Conservation (phyloP, 2,797 vertebrate genomes). For the Pygocentrus nattereri region DNA sequence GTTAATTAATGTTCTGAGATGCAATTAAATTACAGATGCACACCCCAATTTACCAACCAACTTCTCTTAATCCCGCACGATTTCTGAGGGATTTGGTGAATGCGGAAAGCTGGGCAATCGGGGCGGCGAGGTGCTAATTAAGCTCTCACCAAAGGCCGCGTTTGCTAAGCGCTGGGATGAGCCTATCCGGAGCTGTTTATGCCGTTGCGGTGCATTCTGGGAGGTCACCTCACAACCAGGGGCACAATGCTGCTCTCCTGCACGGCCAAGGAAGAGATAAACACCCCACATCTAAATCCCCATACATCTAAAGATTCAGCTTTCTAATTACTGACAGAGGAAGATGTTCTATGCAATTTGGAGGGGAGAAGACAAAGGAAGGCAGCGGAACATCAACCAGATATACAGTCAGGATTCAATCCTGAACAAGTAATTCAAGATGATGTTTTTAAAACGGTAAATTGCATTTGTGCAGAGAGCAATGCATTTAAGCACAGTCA, state of each 20-base stretch:
- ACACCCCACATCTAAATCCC: constrained; percentile 41
- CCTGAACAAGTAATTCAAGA: neutral
- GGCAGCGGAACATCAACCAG: constrained; percentile 3
- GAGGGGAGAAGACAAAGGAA: constrained; percentile 21
- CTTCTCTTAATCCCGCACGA: constrained; percentile 86
- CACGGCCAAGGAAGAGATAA: constrained; percentile 37
- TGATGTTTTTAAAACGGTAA: neutral
- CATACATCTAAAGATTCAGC: constrained; percentile 31
- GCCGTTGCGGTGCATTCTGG: constrained; percentile 66
- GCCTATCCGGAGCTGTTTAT: constrained; percentile 67
- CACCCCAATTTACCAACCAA: constrained; percentile 84
- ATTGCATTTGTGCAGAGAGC: neutral
- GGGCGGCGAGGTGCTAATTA: constrained; percentile 83
- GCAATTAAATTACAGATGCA: constrained; percentile 88
- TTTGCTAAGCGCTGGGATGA: constrained; percentile 60
- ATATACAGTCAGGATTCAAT: neutral
- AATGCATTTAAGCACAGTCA: too few relatives aligned
- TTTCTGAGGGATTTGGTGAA: constrained; percentile 86
- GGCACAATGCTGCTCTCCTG: constrained; percentile 54
- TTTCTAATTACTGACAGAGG: constrained; percentile 42
- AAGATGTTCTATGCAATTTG: constrained; percentile 25
- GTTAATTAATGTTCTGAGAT: constrained; percentile 86
- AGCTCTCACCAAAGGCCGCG: constrained; percentile 78
- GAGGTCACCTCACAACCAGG: constrained; percentile 67
- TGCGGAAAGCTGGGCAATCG: constrained; percentile 77